phyloP scores from a whole-genome alignment of 2,888 invertebrate genomes.

The Xestoiulus laeticollis region DNA sequence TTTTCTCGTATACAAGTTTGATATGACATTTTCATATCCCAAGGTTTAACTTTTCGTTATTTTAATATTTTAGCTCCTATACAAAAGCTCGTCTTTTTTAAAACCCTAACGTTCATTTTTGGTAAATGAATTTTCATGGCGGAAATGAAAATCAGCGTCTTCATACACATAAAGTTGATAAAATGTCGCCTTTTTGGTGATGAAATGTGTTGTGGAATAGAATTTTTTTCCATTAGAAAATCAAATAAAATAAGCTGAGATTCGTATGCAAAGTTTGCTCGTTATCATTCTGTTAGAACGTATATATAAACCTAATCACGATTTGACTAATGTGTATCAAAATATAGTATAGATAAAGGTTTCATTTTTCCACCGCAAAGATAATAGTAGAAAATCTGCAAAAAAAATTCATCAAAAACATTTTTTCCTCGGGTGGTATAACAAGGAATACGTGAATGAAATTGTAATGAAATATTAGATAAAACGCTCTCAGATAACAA shows the following conservation, averaged over 20 bases:
- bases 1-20: neutral
- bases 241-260: neutral
- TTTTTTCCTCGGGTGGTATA: neutral
- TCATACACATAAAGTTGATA: neutral
- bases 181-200: constrained; percentile 10
- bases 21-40: neutral
- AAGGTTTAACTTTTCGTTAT: neutral
- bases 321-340: neutral
- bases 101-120: neutral
- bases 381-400: neutral
- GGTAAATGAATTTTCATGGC: neutral
- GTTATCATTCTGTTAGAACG: neutral
- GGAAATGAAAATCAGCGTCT: constrained; percentile 24
- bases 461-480: constrained; percentile 35
- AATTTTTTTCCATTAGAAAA: neutral
- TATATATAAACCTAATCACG: neutral
- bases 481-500: neutral
- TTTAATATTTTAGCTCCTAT: neutral
- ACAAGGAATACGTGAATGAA: constrained; percentile 19
- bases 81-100: neutral
- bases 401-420: neutral
- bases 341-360: neutral
- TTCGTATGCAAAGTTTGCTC: neutral
- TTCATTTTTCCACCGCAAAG: neutral
- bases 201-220: neutral